phyloP scores from a whole-genome alignment of 2,888 invertebrate genomes.

The Erebia aethiops region DNA sequence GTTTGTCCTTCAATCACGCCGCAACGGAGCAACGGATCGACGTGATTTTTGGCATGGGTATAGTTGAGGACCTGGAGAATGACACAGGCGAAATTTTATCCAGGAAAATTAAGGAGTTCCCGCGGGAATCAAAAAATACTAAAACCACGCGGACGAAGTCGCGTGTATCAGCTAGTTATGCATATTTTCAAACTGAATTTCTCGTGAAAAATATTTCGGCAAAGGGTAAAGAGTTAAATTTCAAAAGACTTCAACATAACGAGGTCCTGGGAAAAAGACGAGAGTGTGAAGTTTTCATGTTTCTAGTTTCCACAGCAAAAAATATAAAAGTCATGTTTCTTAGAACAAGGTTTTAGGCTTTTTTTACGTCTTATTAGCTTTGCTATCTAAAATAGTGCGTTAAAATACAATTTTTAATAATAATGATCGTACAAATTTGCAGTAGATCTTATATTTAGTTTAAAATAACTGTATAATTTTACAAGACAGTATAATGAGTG shows the following conservation, averaged over 20 bases:
- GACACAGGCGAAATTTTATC: too few relatives aligned
- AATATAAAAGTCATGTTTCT: constrained; percentile 1
- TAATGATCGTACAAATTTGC: too few relatives aligned
- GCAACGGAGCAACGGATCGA: too few relatives aligned
- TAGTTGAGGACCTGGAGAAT: too few relatives aligned
- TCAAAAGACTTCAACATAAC: constrained; percentile 10
- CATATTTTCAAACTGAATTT: constrained; percentile 5
- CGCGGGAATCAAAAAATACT: too few relatives aligned
- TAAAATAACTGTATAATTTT: too few relatives aligned
- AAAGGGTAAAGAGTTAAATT: constrained; percentile 17
- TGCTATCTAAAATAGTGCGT: not conserved
- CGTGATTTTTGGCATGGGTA: too few relatives aligned
- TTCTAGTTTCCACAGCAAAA: not conserved
- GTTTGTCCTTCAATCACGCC: too few relatives aligned
- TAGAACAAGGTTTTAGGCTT: not conserved
- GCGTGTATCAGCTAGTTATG: not conserved
- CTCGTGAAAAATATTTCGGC: constrained; percentile 5
- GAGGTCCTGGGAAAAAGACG: constrained; percentile 5
- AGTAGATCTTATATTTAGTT: too few relatives aligned
- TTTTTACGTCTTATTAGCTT: not conserved
- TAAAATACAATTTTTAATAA: not conserved
- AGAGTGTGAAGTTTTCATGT: constrained; percentile 3
- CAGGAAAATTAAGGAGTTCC: too few relatives aligned
- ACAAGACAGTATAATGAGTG: too few relatives aligned
- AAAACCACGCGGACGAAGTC: not conserved